Conservation (phyloP, 2,888 invertebrate genomes). For the Alcis repandata region DNA sequence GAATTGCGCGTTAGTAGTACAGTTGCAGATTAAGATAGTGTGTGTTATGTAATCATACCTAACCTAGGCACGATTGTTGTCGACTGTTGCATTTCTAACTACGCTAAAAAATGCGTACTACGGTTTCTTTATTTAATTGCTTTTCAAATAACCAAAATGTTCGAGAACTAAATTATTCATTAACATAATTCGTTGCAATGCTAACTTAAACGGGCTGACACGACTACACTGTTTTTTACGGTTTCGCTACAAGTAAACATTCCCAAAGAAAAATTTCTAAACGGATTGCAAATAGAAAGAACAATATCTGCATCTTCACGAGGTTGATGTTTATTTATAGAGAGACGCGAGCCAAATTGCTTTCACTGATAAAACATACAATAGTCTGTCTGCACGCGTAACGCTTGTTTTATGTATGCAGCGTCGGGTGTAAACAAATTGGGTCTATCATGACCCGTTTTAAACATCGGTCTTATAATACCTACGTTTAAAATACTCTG, state of each 20-base stretch:
- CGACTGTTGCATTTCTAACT: neutral
- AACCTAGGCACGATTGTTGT: neutral
- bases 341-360: slow-evolving; percentile 75
- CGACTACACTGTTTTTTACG: neutral
- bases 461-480: neutral
- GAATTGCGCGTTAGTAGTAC: slow-evolving; percentile 4
- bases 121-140: too few species aligned
- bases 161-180: too few species aligned
- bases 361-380: slow-evolving; percentile 71
- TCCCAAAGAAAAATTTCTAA: slow-evolving; percentile 40
- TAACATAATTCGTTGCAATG: too few species aligned
- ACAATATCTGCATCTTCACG: slow-evolving; percentile 51
- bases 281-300: slow-evolving; percentile 55
- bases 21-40: neutral
- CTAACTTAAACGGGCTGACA: too few species aligned
- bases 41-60: neutral
- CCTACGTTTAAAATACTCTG: slow-evolving; percentile 35
- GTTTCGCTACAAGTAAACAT: slow-evolving; percentile 41
- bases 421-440: slow-evolving; percentile 45
- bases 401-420: slow-evolving; percentile 44
- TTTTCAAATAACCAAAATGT: too few species aligned
- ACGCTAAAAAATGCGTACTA: too few species aligned
- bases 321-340: slow-evolving; percentile 70
- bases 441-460: slow-evolving; percentile 32
- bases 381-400: slow-evolving; percentile 40